These are phyloP conservation scores for Cichladusa arquata DNA, from an alignment of 2,113 vertebrate genomes.

Conservation along the genomic window DNA sequence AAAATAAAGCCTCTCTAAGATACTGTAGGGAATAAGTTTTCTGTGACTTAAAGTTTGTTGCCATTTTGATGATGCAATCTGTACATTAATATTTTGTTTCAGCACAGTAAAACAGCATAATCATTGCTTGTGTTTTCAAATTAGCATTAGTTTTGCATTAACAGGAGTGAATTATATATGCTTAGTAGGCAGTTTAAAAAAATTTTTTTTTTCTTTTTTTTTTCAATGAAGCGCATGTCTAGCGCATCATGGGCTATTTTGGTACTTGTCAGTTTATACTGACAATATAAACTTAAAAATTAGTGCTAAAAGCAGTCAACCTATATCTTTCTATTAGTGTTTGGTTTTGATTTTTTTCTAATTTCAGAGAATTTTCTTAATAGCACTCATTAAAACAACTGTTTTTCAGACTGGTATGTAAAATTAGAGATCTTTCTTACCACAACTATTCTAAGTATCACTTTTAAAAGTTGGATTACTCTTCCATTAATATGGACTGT, in stretches of 20 bases:
- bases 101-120: neutral
- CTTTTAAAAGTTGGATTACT: neutral
- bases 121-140: neutral
- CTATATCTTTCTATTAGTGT: neutral
- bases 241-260: neutral
- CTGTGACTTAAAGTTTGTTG: neutral
- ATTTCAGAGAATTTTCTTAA: neutral
- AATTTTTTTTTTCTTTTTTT: neutral
- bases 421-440: neutral
- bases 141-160: neutral
- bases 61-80: neutral
- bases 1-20: neutral
- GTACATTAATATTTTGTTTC: neutral
- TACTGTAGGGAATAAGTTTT: neutral
- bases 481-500: neutral
- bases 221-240: neutral
- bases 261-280: no score
- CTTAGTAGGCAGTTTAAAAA: neutral
- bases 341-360: neutral
- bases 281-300: neutral
- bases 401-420: neutral
- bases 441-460: neutral
- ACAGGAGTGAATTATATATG: neutral
- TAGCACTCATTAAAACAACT: neutral
- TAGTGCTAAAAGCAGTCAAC: neutral